Evolutionary conservation across 2,113 vertebrate species (phyloP), one percentile per base, ranked within the genome.

Genomic region (Poeciliopsis retropinna): DNA sequence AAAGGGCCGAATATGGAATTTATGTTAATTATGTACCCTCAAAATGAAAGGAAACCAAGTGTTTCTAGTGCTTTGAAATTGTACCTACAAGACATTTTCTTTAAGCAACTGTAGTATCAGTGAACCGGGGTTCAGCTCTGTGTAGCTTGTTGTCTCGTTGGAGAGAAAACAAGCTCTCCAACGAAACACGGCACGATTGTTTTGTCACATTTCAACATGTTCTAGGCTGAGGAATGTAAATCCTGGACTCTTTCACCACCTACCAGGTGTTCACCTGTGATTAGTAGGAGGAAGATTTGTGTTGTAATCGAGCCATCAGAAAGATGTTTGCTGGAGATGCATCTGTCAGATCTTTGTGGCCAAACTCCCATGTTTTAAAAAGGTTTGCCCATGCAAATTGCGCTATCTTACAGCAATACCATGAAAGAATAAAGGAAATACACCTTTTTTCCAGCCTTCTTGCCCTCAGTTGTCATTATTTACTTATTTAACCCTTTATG

Each of bases 51-150:
- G 70, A 70, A 85, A 87, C 82, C 82, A 84, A 78, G 76, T 86
- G 86, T 70, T 77, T 15, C 12, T 37, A 80, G 71, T 81, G 73
- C 76, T 88, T 68, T 85, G 75, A 82, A 79, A 37, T 71, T 67
- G 30, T 51, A 70, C 76, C 80, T 76, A 39, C 34, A 1, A 80
- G 77, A 65, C 11, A 69, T 77, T 80, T 89, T 84, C 87, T 77
- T 54, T 87, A 76, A 85, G 78, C 76, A 85, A 67, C 79, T 72
- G 82, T 85, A 70, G 82, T 78, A 66, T 79, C 76, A 70, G 61
- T 69, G 75, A 80, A 61, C 76, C 62, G 1, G 34, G 60, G 54
- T 67, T 83, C 71, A 75, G 78, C 69, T 78, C 75, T 71, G 41
- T 79, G 65, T 29, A n/a, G 79, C 60, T 84, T 81, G 74, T 84